Base-by-base conservation (phyloP, 2,113 vertebrate genomes). In the Mormyrus iriodes region DNA sequence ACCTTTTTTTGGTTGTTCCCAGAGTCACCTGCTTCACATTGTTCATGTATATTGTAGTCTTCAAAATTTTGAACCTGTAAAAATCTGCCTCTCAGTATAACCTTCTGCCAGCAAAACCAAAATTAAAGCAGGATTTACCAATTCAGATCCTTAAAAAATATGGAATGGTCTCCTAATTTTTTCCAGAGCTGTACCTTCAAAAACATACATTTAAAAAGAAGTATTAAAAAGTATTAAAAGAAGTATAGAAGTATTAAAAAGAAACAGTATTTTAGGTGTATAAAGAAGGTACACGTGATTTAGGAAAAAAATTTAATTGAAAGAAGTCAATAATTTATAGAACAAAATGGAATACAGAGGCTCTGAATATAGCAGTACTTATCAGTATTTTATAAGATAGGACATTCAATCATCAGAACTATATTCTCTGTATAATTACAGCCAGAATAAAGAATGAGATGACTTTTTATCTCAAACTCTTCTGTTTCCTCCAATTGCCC, bases 371-470 rank as follows among this genome's bases (percentile, higher is more conserved):
- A 93, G 89, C 89, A 88, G 73, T 76, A 55, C 88, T 90, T 88
- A 93, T 93, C 90, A 93, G 94, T 94, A 91, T 92, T 93, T 92
- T 93, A 94, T 90, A 88, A 85, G 69, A 87, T 35, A 89, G 84
- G 89, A 69, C 90, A 89, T 90, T 92, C 86, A 90, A 92, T 91
- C 76, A 87, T 88, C 90, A 82, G 73, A 90, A 88, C 90, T 88
- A 90, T n/a, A n/a, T n/a, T 89, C 88, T 90, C 85, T 89, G 69
- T 87, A 86, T 39, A 90, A 91, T 88, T 91, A 89, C 61, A 92
- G 91, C 49, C 46, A 85, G 53, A 17, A 19, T 88, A 55, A 21
- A 51, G 46, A 19, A 39, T 55, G 51, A 87, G 91, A 89, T 87
- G 39, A 82, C 46, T 52, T 73, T 31, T 8, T 85, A 24, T 85